phyloP scores from a whole-genome alignment of 2,797 vertebrate genomes.

The Emydoidea blandingii region DNA sequence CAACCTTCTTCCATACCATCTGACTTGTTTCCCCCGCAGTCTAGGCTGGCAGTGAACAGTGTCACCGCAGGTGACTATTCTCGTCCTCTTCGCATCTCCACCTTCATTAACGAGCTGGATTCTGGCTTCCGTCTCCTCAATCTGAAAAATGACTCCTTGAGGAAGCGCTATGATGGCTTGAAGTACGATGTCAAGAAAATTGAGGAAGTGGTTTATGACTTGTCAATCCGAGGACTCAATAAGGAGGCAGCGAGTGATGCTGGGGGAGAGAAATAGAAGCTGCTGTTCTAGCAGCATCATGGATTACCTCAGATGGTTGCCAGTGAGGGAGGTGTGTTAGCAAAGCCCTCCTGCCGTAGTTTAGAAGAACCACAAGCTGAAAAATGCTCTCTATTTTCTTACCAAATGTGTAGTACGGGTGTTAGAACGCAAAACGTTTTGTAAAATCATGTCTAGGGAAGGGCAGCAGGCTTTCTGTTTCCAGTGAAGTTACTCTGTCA shows the following conservation, averaged over 20 bases:
- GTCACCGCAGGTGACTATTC: conserved; percentile 96
- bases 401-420: conserved; percentile 69
- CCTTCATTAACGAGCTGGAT: conserved; percentile 98
- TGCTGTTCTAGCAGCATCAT: background rate
- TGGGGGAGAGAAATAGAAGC: conserved; percentile 78
- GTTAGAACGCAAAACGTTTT: conserved; percentile 67
- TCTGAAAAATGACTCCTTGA: conserved; percentile 96
- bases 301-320: conserved; percentile 69
- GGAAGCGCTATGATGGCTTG: conserved; percentile 97
- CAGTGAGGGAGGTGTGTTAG: conserved; percentile 59
- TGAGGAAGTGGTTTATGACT: conserved; percentile 97
- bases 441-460: conserved; percentile 59
- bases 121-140: conserved; percentile 97
- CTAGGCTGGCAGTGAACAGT: conserved; percentile 96
- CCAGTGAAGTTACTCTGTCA: conserved; percentile 2
- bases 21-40: conserved; percentile 75
- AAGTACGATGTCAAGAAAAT: conserved; percentile 99
- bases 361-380: conserved; percentile 72
- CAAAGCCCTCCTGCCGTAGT: conserved; percentile 69
- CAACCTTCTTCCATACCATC: accelerated
- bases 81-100: conserved; percentile 94
- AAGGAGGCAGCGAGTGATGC: conserved; percentile 83
- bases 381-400: conserved; percentile 78
- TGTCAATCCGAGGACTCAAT: conserved; percentile 95
- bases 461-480: conserved; percentile 50